These are phyloP conservation scores for Cylas formicarius DNA, from an alignment of 1,140 invertebrate species.

Conservation along the genomic window DNA sequence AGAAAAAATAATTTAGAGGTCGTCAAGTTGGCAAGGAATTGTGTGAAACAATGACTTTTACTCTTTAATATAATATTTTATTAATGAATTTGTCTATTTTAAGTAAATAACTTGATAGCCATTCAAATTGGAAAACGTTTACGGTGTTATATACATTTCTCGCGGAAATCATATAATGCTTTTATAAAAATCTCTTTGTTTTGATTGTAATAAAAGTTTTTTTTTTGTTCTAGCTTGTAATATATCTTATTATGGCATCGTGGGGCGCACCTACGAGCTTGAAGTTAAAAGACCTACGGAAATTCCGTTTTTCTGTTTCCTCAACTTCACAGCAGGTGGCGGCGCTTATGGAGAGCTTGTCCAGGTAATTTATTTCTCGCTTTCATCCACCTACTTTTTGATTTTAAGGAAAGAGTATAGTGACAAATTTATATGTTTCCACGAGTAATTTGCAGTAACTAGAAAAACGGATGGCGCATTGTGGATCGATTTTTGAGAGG, in stretches of 20 bases:
- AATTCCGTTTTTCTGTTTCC: slow-evolving; percentile 68
- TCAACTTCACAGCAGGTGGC: slow-evolving; percentile 71
- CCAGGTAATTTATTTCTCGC: slow-evolving; percentile 60
- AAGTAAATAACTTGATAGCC: not conserved
- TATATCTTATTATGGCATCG: slow-evolving; percentile 71
- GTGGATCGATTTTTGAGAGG: too few species aligned
- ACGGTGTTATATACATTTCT: not conserved
- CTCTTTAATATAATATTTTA: not conserved
- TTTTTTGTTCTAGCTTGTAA: slow-evolving; percentile 63
- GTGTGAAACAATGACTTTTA: too few species aligned
- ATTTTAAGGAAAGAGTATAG: too few species aligned
- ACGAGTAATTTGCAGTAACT: too few species aligned
- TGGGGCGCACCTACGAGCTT: slow-evolving; percentile 69
- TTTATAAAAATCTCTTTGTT: slow-evolving; percentile 6
- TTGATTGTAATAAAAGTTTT: not conserved
- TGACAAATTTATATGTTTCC: too few species aligned
- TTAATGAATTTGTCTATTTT: not conserved
- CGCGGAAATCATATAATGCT: not conserved
- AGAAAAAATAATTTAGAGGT: too few species aligned
- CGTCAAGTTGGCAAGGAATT: too few species aligned
- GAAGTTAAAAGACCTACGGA: slow-evolving; percentile 66
- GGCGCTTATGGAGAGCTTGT: slow-evolving; percentile 66
- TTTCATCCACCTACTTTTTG: too few species aligned
- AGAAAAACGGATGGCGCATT: too few species aligned
- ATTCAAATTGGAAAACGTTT: not conserved